Evolutionary conservation across 2,888 invertebrate genomes (phyloP).

Genomic region (Nymphalis urticae): DNA sequence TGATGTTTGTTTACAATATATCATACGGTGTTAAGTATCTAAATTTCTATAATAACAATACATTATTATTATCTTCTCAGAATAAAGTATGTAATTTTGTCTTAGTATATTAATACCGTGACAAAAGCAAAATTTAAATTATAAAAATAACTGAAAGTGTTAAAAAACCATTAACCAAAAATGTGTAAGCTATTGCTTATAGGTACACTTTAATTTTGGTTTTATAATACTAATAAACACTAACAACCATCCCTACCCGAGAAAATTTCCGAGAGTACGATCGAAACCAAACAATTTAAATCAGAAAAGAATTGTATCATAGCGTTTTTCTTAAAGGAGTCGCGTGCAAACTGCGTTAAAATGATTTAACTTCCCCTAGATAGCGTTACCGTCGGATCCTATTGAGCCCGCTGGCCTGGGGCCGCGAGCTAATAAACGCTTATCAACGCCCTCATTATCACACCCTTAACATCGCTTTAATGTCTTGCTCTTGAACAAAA

Average conservation of each 20-base stretch:
- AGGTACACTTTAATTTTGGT: no score
- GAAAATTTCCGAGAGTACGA: constrained; percentile 45
- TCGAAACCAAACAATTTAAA: constrained; percentile 58
- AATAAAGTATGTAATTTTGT: no score
- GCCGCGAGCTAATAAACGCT: constrained; percentile 80
- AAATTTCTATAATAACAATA: no score
- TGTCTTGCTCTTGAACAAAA: constrained; percentile 82
- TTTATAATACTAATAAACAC: no score
- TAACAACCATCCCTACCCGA: constrained; percentile 9
- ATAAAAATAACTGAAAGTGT: no score
- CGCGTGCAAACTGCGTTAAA: constrained; percentile 75
- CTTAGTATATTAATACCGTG: no score
- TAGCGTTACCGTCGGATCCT: constrained; percentile 69
- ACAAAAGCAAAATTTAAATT: no score
- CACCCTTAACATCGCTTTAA: constrained; percentile 82
- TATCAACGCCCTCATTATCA: constrained; percentile 82
- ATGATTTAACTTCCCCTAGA: constrained; percentile 79
- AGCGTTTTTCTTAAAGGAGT: constrained; percentile 69
- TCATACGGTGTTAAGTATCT: no score
- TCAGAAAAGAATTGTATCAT: constrained; percentile 62
- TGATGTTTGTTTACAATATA: not conserved
- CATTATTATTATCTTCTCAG: no score
- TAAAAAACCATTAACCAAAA: no score
- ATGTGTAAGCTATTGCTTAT: no score
- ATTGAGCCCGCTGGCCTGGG: constrained; percentile 66